phyloP scores from a whole-genome alignment of 1,140 invertebrate species.

The Zophobas morio region DNA sequence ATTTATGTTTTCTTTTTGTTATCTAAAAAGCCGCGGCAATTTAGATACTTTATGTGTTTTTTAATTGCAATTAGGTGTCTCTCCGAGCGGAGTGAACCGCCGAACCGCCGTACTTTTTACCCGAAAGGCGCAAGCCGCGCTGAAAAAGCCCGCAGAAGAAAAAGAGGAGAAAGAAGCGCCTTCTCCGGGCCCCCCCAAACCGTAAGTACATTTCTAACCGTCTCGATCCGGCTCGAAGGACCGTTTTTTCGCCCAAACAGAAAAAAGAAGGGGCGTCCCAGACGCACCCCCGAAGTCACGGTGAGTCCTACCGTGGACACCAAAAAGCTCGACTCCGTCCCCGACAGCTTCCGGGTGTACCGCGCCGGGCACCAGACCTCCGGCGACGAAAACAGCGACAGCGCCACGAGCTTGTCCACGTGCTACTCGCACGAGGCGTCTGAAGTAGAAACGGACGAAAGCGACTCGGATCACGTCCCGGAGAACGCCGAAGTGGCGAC shows the following conservation, averaged over 20 bases:
- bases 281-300: conserved; percentile 35
- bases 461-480: conserved; percentile 48
- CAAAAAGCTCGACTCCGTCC: conserved; percentile 57
- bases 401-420: conserved; percentile 64
- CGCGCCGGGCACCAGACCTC: conserved; percentile 62
- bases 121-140: conserved; percentile 77
- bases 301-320: conserved; percentile 28
- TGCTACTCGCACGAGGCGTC: conserved; percentile 65
- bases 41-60: too few relatives aligned
- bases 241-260: conserved; percentile 22
- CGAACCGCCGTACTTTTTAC: conserved; percentile 88
- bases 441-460: conserved; percentile 64
- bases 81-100: conserved; percentile 79
- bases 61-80: conserved; percentile 43
- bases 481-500: conserved; percentile 51
- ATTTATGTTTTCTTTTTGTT: too few relatives aligned
- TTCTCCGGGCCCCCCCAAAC: conserved; percentile 1
- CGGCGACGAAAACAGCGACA: conserved; percentile 65
- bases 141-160: conserved; percentile 64
- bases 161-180: conserved; percentile 57
- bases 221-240: conserved; percentile 5
- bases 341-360: conserved; percentile 65
- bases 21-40: too few relatives aligned
- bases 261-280: conserved; percentile 59
- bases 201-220: conserved; percentile 29